Base-by-base conservation (phyloP, 2,797 vertebrate genomes). In the Acrocephalus scirpaceus region DNA sequence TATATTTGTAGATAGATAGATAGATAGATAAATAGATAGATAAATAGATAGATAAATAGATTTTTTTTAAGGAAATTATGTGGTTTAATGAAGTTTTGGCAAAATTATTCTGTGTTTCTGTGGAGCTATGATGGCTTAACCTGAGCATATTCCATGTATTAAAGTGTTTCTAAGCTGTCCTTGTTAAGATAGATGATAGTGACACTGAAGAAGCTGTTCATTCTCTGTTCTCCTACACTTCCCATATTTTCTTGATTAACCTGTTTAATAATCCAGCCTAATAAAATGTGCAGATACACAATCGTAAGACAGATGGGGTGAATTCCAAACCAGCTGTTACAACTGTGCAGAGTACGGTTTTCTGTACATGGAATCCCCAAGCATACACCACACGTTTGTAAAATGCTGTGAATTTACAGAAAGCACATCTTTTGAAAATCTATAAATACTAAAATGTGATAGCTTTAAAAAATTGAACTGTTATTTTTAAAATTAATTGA, bases 171-270 rank as follows among this genome's bases (percentile, higher is more conserved):
- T 90, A 38, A 78, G 54, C 56, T 75, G 51, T 86, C 45, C 40
- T 78, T 85, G 70, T 32, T 58, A 47, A 75, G 77, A 64, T 73
- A 38, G 51, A 84, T 54, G 61, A 16, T 26, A 64, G 40, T 65
- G 60, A 62, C 32, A 25, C 16, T 48, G 57, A 89, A 92, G 54
- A 87, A 86, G 25, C 50, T 5, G 2, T 76, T 91, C 47, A 58
- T 85, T 82, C 36, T 88, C 48, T 89, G 25, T 70, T 89, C 58
- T 92, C 50, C 58, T 86, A 38, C 15, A 48, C 30, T 84, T 92
- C 32, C 40, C 73, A 29, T 86, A 81, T 95, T 95, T 93, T 81
- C 88, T 92, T 93, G 61, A 95, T 95, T 96, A 97, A 92, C 95
- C 76, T 94, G 48, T 86, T 95, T 96, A 95, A 90, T 94, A 93